Percentiles rank a stretch among this genome's conserved stretches.
phyloP scores from a whole-genome alignment of 2,888 invertebrate species.

The Callyntrura guangdongensis region DNA sequence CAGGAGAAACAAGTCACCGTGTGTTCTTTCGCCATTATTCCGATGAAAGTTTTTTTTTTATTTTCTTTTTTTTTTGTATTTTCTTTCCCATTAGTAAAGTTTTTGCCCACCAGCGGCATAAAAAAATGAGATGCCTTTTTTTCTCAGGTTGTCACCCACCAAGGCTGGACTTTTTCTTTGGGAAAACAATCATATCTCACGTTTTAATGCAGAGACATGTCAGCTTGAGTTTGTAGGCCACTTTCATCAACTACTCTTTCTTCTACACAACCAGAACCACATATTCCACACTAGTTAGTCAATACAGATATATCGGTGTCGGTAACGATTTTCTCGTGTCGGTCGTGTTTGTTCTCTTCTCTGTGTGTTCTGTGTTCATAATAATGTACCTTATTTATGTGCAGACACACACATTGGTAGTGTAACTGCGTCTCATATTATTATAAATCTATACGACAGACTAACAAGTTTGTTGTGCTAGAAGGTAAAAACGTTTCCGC shows the following conservation, averaged over 20 bases:
- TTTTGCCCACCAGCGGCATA: slow-evolving; percentile 9
- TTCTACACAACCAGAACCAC: neutral
- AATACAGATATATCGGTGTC: neutral
- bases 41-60: slow-evolving; percentile 27
- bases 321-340: neutral
- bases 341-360: neutral
- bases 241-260: slow-evolving; percentile 23
- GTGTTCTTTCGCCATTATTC: neutral
- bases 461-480: slow-evolving; percentile 27
- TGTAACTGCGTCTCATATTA: neutral
- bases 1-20: neutral
- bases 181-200: neutral
- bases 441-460: neutral
- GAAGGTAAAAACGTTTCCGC: slow-evolving; percentile 52
- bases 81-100: slow-evolving; percentile 1
- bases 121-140: neutral
- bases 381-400: neutral
- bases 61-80: neutral
- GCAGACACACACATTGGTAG: neutral
- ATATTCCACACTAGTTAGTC: neutral
- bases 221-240: slow-evolving; percentile 25
- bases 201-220: slow-evolving; percentile 9
- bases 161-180: neutral
- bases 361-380: neutral
- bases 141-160: neutral